Base-by-base conservation (phyloP, 2,888 invertebrate genomes). In the Thera britannica region DNA sequence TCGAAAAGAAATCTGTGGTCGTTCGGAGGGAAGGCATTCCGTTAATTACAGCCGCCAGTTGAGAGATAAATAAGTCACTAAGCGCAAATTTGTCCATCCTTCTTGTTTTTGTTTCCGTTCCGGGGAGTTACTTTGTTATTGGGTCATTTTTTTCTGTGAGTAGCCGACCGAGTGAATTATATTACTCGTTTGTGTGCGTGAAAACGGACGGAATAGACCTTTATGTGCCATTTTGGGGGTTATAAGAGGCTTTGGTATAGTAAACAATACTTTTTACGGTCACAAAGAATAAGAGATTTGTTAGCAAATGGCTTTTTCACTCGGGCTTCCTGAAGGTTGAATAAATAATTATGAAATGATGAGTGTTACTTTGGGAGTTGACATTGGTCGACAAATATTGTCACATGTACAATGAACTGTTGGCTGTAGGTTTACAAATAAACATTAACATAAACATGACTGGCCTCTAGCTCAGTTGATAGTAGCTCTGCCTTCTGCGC, bases 51-150 rank as follows among this genome's bases (percentile, higher is more conserved):
- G 74, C 72, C 82, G 80, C 72, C 82, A 80, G 80, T 82, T 77
- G 80, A 77, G 80, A 85, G 87, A 90, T 90, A 90, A 91, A 90
- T 89, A 92, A 90, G 90, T 90, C 88, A 88, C 81, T 87, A 86
- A 88, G 88, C 87, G 86, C 82, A 87, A 89, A 90, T 90, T 90
- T 90, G 89, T 90, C 85, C 86, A 88, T 90, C 89, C 78, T 84
- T 88, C 81, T 81, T 83, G 88, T 89, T 90, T 91, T 90, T 90
- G 87, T 83, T 84, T 81, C 80, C 77, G 78, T 78, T 81, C 77
- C 82, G 76, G 80, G 77, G 80, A 86, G 84, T 85, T 87, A 81
- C 82, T 86, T 84, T 83, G 87, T 86, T 89, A 88, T 88, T 87
- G 87, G 87, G 84, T 81, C 72, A 87, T 89, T 89, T 89, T 88